These are phyloP conservation scores for Pyrocoelia pectoralis DNA, from an alignment of 2,888 invertebrate species.

Conservation along the genomic window DNA sequence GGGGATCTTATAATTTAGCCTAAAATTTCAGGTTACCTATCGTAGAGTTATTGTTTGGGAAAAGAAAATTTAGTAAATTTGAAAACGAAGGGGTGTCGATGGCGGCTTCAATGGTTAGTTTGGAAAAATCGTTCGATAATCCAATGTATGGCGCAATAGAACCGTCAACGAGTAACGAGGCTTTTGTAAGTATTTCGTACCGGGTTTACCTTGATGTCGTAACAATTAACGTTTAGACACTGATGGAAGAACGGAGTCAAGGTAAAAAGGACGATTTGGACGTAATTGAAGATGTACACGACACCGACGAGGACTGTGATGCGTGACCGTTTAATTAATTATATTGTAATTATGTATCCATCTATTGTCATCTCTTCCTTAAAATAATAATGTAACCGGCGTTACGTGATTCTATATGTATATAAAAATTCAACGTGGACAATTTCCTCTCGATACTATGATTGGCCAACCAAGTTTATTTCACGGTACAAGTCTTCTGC, in stretches of 20 bases:
- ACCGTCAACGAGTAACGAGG: conserved; percentile 19
- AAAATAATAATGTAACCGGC: neutral
- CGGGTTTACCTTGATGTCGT: neutral
- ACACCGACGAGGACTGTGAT: neutral
- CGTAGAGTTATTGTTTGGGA: conserved; percentile 20
- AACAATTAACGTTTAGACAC: neutral
- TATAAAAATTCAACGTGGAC: neutral
- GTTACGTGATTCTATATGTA: neutral
- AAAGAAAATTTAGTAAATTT: conserved; percentile 43
- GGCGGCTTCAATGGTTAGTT: conserved; percentile 46
- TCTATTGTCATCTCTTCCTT: neutral
- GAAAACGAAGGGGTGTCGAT: conserved; percentile 47
- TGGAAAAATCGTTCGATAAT: conserved; percentile 50
- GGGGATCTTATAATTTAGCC: no score
- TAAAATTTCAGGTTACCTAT: conserved; percentile 36
- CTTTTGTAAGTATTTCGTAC: neutral
- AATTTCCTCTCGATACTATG: neutral
- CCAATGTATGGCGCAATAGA: conserved; percentile 45
- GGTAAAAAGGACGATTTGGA: neutral
- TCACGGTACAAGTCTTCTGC: no score
- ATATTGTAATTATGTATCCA: neutral
- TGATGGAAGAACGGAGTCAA: neutral
- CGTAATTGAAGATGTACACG: neutral
- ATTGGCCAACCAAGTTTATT: no score
- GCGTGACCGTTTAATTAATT: neutral